Evolutionary conservation across 1,140 invertebrate species (phyloP).

Genomic region (Meloidogyne exigua): DNA sequence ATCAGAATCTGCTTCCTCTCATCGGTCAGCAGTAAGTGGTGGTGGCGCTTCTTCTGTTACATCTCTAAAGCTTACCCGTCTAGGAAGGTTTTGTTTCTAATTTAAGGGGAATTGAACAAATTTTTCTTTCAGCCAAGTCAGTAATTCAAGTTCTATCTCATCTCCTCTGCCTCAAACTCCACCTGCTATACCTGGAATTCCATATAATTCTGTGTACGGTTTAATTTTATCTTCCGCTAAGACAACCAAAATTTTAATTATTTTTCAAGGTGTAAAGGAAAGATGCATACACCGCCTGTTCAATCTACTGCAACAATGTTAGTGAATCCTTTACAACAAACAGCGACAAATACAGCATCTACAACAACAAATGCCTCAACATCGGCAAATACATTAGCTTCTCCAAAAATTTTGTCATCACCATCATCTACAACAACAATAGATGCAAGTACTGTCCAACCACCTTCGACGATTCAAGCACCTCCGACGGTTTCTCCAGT

Average conservation of each 20-base stretch:
- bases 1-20: not conserved
- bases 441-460: not conserved
- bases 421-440: not conserved
- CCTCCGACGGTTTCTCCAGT: not conserved
- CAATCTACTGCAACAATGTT: slow-evolving; percentile 29
- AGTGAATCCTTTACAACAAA: slow-evolving; percentile 43
- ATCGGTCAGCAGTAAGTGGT: slow-evolving; percentile 10
- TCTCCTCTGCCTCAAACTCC: slow-evolving; percentile 61
- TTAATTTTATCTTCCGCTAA: no score
- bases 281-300: slow-evolving; percentile 24
- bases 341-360: slow-evolving; percentile 24
- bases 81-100: slow-evolving; percentile 15
- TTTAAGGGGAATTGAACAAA: no score
- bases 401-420: not conserved
- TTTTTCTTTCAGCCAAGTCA: slow-evolving; percentile 42
- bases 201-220: slow-evolving; percentile 63
- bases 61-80: slow-evolving; percentile 36
- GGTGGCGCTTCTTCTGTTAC: slow-evolving; percentile 10
- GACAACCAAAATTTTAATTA: no score
- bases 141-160: slow-evolving; percentile 39
- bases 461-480: not conserved
- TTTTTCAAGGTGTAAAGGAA: slow-evolving; percentile 26
- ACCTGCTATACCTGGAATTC: slow-evolving; percentile 66
- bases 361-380: slow-evolving; percentile 18
- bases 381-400: slow-evolving; percentile 5